A percentile compares a stretch with the other conserved stretches of the same genome.
Conservation (phyloP, 2,113 vertebrate genomes). For the Zosterops lateralis region DNA sequence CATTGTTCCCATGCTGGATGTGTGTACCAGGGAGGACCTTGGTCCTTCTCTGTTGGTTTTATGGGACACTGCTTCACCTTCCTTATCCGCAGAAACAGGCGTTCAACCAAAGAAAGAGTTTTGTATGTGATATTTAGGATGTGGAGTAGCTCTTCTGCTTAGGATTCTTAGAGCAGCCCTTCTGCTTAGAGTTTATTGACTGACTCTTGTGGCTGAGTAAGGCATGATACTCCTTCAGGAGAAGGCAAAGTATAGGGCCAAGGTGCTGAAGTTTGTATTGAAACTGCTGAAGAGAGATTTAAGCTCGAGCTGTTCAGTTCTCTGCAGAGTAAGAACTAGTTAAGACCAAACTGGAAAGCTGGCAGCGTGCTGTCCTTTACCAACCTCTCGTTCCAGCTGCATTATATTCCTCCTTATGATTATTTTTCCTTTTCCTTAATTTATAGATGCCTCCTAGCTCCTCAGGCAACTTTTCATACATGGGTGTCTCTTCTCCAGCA, state of each 20-base stretch:
- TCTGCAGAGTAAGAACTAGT: neutral
- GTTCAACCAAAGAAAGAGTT: neutral
- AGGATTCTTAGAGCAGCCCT: neutral
- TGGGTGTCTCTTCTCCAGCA: neutral
- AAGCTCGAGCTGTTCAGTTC: fast-evolving
- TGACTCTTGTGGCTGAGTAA: neutral
- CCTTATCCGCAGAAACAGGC: neutral
- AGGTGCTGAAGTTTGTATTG: neutral
- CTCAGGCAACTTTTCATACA: neutral
- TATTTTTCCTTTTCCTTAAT: neutral
- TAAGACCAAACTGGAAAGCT: neutral
- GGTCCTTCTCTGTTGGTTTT: neutral
- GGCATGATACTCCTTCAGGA: neutral
- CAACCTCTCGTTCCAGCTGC: fast-evolving
- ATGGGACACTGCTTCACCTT: neutral
- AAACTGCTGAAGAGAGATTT: neutral
- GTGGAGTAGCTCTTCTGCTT: neutral
- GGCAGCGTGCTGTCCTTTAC: neutral
- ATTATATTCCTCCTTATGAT: neutral
- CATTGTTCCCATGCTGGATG: fast-evolving
- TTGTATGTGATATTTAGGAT: neutral
- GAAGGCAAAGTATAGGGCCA: neutral
- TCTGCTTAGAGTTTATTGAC: neutral
- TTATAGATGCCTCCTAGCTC: neutral
- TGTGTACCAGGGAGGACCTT: neutral